Evolutionary conservation across 2,797 vertebrate species (phyloP).

Genomic region (Diplodus puntazzo): DNA sequence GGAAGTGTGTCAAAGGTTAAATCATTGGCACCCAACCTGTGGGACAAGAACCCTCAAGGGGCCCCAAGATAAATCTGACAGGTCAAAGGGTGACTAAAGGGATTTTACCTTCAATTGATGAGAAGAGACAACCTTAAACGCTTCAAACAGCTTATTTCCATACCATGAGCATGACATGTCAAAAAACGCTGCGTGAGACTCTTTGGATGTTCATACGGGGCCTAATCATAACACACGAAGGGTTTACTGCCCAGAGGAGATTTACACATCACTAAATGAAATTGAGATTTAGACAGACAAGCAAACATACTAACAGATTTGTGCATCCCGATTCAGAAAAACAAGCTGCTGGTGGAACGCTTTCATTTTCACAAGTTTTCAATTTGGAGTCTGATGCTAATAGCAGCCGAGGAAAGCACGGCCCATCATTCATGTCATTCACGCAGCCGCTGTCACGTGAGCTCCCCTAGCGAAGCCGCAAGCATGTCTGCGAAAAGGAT

Average conservation of each 20-base stretch:
- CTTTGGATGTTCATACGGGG: not conserved
- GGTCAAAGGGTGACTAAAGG: conserved; percentile 29
- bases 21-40: not conserved
- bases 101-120: not conserved
- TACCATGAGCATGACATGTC: not conserved
- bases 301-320: not conserved
- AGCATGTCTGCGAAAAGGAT: conserved; percentile 13
- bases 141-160: not conserved
- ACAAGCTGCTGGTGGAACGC: not conserved
- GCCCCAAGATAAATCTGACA: not conserved
- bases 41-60: not conserved
- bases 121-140: too few relatives aligned
- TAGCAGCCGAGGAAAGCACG: not conserved
- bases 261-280: not conserved
- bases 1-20: conserved; percentile 55
- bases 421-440: not conserved
- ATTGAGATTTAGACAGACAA: not conserved
- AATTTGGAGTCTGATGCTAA: not conserved
- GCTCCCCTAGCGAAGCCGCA: conserved; percentile 8
- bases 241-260: not conserved
- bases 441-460: not conserved
- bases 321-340: not conserved
- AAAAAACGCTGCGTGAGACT: not conserved
- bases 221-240: not conserved
- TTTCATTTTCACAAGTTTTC: not conserved